Evolutionary conservation across 2,888 invertebrate species (phyloP).

Genomic region (Bugulina stolonifera): DNA sequence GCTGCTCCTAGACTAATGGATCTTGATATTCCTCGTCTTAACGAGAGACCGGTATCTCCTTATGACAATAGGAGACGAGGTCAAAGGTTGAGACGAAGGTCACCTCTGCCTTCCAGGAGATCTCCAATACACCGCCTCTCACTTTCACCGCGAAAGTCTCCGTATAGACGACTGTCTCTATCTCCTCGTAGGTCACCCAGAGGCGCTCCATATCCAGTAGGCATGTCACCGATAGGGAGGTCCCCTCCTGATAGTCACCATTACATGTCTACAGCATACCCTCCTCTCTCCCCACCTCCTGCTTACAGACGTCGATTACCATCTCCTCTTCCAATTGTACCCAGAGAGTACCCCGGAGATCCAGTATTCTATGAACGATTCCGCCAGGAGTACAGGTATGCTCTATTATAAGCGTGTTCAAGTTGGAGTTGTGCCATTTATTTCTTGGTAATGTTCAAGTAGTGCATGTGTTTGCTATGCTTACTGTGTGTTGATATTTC

Average conservation of each 20-base stretch:
- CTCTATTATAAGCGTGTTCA: no score
- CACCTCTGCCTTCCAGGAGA: not conserved
- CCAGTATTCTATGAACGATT: not conserved
- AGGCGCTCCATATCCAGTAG: not conserved
- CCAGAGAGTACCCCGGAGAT: not conserved
- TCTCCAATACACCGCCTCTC: not conserved
- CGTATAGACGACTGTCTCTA: not conserved
- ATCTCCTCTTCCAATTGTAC: not conserved
- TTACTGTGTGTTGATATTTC: no score
- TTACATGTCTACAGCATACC: not conserved
- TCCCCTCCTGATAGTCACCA: not conserved
- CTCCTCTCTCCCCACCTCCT: not conserved
- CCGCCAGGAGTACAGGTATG: conserved; percentile 6
- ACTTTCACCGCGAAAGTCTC: not conserved
- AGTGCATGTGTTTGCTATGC: not conserved
- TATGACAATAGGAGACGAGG: not conserved
- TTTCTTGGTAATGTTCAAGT: not conserved
- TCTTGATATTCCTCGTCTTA: not conserved
- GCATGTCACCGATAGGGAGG: not conserved
- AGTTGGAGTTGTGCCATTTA: no score
- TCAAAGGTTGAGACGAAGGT: not conserved
- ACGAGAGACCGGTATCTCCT: not conserved
- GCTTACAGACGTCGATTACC: not conserved
- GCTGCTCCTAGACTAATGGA: not conserved
- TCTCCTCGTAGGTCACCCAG: conserved; percentile 3